Base-by-base conservation (phyloP, 2,113 vertebrate species). In the Rhea pennata region DNA sequence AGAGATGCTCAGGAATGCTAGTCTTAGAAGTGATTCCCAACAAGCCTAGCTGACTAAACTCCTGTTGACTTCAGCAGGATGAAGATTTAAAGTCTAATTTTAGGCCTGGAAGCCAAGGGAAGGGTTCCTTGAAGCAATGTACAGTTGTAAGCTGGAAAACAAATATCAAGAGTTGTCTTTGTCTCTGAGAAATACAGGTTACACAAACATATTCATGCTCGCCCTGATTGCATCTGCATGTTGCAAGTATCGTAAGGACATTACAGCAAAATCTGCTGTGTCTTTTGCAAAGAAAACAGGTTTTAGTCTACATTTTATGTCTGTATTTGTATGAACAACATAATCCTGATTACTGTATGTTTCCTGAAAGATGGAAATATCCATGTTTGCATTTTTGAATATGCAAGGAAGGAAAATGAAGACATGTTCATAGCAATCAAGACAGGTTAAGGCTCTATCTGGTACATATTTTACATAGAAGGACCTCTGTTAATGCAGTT, bases 391-490 rank as follows among this genome's bases (percentile, higher is more conserved):
- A 17, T n/a, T n/a, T 26, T 65, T 64, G 21, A 76, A 69, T 21
- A 71, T 15, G 86, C 33, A 87, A 53, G 54, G 62, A 84, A 78
- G 21, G 48, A 93, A 93, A 85, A 87, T 42, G 46, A 93, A 76
- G 83, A 84, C 90, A 3, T 5, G 16, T 56, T 90, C 31, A 15
- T 77, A 77, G 4, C 79, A 65, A 80, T 46, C 71, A 64, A 67
- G 12, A 66, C 13, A 88, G 80, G 80, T 74, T 36, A 90, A 31
- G 80, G 36, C 66, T 90, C 89, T 64, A 50, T 75, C 33, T 36
- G 22, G 23, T 5, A 7, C 16, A 26, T 33, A 27, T 44, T 90
- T 95, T 54, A 77, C 72, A 56, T 59, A 93, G 61, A 93, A 59
- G 31, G 23, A n/a, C 17, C 39, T 74, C 39, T 54, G 59, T 76